phyloP scores from a whole-genome alignment of 2,888 invertebrate genomes.

The Aphodius sticticus region DNA sequence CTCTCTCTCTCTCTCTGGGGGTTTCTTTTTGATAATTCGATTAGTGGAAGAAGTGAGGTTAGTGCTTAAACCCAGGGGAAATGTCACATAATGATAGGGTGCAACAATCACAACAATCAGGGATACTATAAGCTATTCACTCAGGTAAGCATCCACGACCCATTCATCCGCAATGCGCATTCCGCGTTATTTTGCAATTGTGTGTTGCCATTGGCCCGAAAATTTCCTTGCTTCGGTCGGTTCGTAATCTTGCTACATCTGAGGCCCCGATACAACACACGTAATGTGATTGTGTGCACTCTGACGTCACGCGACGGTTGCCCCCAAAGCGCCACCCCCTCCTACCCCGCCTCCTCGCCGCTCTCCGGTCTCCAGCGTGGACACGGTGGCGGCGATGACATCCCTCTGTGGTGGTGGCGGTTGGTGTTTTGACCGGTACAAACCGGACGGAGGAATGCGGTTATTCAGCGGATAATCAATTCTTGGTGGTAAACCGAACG shows the following conservation, averaged over 20 bases:
- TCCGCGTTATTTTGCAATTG: conserved; percentile 14
- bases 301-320: conserved; percentile 17
- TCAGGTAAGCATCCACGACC: conserved; percentile 66
- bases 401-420: not conserved
- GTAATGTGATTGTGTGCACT: conserved; percentile 25
- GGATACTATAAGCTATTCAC: conserved; percentile 87
- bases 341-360: no score
- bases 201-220: conserved; percentile 17
- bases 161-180: conserved; percentile 18
- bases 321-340: not conserved
- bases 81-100: conserved; percentile 80
- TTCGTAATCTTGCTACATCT: conserved; percentile 4
- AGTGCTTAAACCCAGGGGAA: conserved; percentile 49
- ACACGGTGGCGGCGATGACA: not conserved
- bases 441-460: not conserved
- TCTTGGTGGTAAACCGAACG: not conserved
- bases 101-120: conserved; percentile 75
- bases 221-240: conserved; percentile 7
- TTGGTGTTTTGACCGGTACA: not conserved
- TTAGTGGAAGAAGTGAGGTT: conserved; percentile 19
- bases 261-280: conserved; percentile 7
- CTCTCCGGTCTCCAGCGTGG: not conserved
- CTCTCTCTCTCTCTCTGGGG: no score
- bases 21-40: not conserved
- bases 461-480: not conserved